Evolutionary conservation across 2,797 vertebrate species (phyloP), one percentile per base, ranked within the genome.

Genomic region (Macropodus opercularis): DNA sequence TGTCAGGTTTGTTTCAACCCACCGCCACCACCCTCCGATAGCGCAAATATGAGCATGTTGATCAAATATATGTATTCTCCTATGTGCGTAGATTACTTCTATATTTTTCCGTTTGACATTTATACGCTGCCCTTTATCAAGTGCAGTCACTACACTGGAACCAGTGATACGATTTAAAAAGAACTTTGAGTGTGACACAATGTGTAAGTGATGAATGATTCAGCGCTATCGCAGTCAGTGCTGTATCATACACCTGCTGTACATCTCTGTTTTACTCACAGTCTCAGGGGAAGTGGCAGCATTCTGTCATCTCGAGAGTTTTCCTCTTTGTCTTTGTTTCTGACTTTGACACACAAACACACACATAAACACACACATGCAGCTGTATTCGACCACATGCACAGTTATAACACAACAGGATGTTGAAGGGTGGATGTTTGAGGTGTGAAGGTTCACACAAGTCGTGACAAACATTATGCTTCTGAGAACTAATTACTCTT

Each of bases 371-470:
- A 54, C 29, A 69, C 36, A 52, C 2, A 47, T 21, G 66, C 79
- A 86, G 83, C 83, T 85, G 80, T 84, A 69, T 85, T 57, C 85
- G 84, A 84, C 86, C 85, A 84, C 89, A 86, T 52, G 63, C 71
- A 69, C 62, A 72, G 65, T 80, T 81, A 68, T 69, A 84, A 82
- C 83, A 87, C 86, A 87, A 90, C 89, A 89, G 89, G 89, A 89
- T 86, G 87, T 79, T 80, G 64, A 54, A 75, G 80, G 84, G 81
- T 85, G 75, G 84, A 77, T 81, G 70, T 82, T 52, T 67, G 77
- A 86, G 83, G 83, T 88, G 84, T 76, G 81, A 87, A 82, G 54
- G 48, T 85, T 85, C 60, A 71, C 67, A 81, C 66, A 75, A 61
- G 59, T 40, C 9, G 22, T 63, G 70, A 79, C 61, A 88, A 90